Evolutionary conservation across 2,888 invertebrate species (phyloP).

Genomic region (Hipparchia semele): DNA sequence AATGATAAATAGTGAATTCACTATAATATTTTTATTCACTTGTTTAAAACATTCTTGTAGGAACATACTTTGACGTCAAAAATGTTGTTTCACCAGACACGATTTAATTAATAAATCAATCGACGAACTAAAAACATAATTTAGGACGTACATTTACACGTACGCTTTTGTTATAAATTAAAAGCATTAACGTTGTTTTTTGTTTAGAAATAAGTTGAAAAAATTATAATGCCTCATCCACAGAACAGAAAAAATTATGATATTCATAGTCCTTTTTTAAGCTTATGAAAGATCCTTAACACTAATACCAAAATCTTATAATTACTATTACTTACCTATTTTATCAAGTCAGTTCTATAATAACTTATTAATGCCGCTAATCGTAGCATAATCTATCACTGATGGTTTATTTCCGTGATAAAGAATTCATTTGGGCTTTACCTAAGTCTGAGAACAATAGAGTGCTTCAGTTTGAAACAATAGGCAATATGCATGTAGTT

Average conservation of each 20-base stretch:
- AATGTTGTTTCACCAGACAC: conserved; percentile 27
- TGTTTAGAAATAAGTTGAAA: neutral
- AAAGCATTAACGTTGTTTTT: neutral
- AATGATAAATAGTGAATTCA: conserved; percentile 59
- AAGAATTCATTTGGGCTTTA: conserved; percentile 3
- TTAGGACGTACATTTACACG: neutral
- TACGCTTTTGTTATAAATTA: neutral
- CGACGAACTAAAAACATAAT: neutral
- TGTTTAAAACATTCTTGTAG: conserved; percentile 53
- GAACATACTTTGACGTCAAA: conserved; percentile 60
- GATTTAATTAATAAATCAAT: conserved; percentile 1
- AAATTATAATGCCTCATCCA: neutral
- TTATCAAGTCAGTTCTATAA: conserved; percentile 72
- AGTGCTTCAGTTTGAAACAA: neutral
- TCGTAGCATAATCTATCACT: conserved; percentile 44
- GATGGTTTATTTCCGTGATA: conserved; percentile 8
- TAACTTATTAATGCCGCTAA: conserved; percentile 55
- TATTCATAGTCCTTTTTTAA: conserved; percentile 34
- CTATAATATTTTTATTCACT: conserved; percentile 52
- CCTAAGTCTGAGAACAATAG: conserved; percentile 27
- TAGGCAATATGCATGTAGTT: too few relatives aligned
- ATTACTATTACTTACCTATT: conserved; percentile 66
- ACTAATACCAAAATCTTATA: conserved; percentile 58
- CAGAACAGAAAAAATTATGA: conserved; percentile 24
- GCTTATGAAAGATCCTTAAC: conserved; percentile 37